These are phyloP conservation scores for Periplaneta americana DNA, from an alignment of 1,140 invertebrate species.

Conservation along the genomic window DNA sequence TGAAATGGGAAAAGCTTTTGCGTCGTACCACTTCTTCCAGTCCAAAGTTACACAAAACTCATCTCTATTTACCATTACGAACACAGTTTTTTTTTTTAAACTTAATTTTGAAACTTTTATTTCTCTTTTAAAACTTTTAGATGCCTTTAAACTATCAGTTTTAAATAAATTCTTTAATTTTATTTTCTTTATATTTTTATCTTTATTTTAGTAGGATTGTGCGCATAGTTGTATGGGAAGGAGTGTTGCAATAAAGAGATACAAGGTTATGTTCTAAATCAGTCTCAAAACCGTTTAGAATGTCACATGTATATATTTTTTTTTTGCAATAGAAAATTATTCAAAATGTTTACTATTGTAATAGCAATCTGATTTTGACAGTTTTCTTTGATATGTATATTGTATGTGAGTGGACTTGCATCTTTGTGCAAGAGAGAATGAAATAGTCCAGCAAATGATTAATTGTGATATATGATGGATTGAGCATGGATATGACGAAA, in stretches of 20 bases:
- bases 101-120: not conserved
- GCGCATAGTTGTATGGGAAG: not conserved
- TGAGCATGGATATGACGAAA: not conserved
- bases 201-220: not conserved
- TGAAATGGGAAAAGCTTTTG: no score
- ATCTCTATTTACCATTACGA: not conserved
- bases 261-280: not conserved
- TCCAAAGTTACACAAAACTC: not conserved
- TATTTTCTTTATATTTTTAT: not conserved
- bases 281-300: not conserved
- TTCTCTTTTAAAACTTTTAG: not conserved
- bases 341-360: no score
- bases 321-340: not conserved
- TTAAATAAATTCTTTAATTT: not conserved
- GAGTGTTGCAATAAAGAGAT: not conserved
- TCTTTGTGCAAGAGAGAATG: not conserved
- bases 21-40: not conserved
- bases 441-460: not conserved
- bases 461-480: not conserved
- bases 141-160: not conserved
- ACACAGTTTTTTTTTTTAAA: not conserved
- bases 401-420: not conserved
- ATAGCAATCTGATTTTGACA: not conserved
- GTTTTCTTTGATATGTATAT: not conserved
- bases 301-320: not conserved